These are phyloP conservation scores for Nycticebus coucang DNA, from an alignment of 2,113 vertebrate genomes.

Conservation along the genomic window DNA sequence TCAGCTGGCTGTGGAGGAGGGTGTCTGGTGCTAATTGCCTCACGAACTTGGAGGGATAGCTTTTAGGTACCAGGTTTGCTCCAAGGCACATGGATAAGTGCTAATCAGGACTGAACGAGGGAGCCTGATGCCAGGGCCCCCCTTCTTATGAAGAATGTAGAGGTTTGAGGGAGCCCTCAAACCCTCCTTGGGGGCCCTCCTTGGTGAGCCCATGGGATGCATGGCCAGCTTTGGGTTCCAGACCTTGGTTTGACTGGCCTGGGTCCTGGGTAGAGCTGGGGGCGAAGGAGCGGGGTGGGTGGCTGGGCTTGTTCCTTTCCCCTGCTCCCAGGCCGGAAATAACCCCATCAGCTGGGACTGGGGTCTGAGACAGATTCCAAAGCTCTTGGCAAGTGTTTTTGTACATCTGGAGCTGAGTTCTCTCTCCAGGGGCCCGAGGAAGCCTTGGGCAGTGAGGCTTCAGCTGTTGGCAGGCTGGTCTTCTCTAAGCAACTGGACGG, in stretches of 20 bases:
- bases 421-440: neutral
- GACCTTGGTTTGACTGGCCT: neutral
- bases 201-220: neutral
- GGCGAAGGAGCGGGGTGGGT: neutral
- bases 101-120: neutral
- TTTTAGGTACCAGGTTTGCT: neutral
- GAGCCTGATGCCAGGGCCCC: neutral
- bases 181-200: too few species aligned
- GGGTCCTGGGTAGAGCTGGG: neutral
- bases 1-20: neutral
- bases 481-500: neutral
- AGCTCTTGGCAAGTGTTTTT: conserved; percentile 32
- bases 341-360: neutral
- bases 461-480: neutral
- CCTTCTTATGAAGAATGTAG: neutral
- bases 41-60: too few species aligned
- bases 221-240: neutral
- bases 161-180: too few species aligned
- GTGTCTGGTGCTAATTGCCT: neutral
- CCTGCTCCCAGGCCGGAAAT: conserved; percentile 44
- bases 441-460: neutral
- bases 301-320: neutral
- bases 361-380: conserved; percentile 17
- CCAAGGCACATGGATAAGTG: neutral
- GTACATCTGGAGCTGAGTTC: conserved; percentile 52